Conservation (phyloP, 1,140 invertebrate genomes). For the Andrena cerasifolii region DNA sequence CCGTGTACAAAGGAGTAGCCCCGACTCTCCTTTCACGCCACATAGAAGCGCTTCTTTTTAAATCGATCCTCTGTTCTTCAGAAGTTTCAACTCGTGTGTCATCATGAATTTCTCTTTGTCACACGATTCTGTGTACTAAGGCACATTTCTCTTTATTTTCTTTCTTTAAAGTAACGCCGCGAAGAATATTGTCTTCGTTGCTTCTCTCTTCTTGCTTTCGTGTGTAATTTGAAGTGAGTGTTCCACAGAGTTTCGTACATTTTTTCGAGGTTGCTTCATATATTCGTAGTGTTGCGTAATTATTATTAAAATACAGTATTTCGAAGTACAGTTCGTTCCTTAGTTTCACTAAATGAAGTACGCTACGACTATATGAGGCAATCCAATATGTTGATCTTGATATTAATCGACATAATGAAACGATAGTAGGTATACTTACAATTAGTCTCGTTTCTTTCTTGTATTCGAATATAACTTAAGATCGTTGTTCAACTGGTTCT, state of each 20-base stretch:
- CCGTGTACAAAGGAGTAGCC: conserved; percentile 31
- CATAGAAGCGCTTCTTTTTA: not conserved
- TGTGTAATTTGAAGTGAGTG: no score
- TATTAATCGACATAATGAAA: no score
- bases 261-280: no score
- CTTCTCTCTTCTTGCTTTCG: not conserved
- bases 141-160: conserved; percentile 20
- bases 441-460: not conserved
- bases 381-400: no score
- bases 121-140: conserved; percentile 18
- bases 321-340: no score
- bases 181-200: not conserved
- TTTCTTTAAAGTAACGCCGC: not conserved
- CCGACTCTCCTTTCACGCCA: not conserved
- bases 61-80: not conserved
- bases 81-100: not conserved
- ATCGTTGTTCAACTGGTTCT: not conserved
- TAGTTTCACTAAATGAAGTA: no score
- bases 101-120: not conserved
- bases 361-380: no score
- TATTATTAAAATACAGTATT: no score
- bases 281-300: no score
- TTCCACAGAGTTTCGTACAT: no score
- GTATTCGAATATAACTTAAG: not conserved
- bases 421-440: no score